Evolutionary conservation across 2,888 invertebrate genomes (phyloP).

Genomic region (Euplagia quadripunctaria): DNA sequence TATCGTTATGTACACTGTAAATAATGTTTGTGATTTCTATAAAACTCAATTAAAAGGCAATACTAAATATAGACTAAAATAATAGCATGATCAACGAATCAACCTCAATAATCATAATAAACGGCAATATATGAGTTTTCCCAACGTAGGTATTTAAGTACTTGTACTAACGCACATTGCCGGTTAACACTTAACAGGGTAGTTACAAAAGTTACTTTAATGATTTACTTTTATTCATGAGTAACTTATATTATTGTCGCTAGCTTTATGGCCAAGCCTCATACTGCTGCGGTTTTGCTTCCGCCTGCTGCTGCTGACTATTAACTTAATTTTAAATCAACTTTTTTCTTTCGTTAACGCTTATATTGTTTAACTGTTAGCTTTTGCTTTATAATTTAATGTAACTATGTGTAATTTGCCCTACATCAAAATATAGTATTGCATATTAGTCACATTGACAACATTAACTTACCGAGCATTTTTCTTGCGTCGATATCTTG

Average conservation of each 20-base stretch:
- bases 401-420: slow-evolving; percentile 12
- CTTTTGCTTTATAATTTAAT: slow-evolving; percentile 26
- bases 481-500: too few species aligned
- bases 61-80: too few species aligned
- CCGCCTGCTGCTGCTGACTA: slow-evolving; percentile 72
- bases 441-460: too few species aligned
- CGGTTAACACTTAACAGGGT: too few species aligned
- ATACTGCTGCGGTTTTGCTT: slow-evolving; percentile 68
- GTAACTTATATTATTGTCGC: slow-evolving; percentile 26
- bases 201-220: too few species aligned
- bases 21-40: neutral
- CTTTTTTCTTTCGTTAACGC: slow-evolving; percentile 74
- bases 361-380: slow-evolving; percentile 64
- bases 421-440: neutral
- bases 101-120: too few species aligned
- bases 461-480: too few species aligned
- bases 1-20: neutral
- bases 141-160: too few species aligned
- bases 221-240: neutral
- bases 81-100: too few species aligned
- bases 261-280: slow-evolving; percentile 57
- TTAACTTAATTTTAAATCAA: slow-evolving; percentile 77
- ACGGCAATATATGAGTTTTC: too few species aligned
- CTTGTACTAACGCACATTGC: too few species aligned
- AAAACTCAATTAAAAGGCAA: neutral